A percentile compares a stretch with the other conserved stretches of the same genome.
Conservation (phyloP, 2,888 invertebrate species). For the Coleophora flavipennella region DNA sequence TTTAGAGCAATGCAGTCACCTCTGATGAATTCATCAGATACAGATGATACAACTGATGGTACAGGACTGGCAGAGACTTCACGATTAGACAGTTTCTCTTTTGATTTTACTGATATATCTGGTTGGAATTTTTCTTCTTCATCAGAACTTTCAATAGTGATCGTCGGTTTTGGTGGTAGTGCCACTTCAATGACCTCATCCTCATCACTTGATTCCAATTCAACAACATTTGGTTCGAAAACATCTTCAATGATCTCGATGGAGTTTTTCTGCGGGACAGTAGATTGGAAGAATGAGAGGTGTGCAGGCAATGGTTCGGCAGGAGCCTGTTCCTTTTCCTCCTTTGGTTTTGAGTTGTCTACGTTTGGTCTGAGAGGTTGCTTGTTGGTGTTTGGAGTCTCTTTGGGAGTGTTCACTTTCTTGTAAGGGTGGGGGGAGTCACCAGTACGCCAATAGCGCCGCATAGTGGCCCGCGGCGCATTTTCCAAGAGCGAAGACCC, state of each 20-base stretch:
- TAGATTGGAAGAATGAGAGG: conserved; percentile 43
- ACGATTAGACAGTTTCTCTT: conserved; percentile 23
- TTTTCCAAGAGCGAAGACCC: conserved; percentile 21
- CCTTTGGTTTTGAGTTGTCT: conserved; percentile 33
- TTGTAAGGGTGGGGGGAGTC: conserved; percentile 19
- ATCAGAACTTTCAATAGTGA: conserved; percentile 65
- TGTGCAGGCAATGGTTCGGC: conserved; percentile 25
- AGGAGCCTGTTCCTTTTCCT: conserved; percentile 28
- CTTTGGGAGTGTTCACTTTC: conserved; percentile 21
- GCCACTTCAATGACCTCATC: conserved; percentile 64
- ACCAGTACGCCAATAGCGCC: conserved; percentile 54
- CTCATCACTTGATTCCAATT: conserved; percentile 56
- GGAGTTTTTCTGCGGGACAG: conserved; percentile 38
- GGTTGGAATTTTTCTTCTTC: conserved; percentile 36
- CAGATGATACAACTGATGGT: conserved; percentile 61
- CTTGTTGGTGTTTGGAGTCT: conserved; percentile 15
- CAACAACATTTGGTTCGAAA: conserved; percentile 26
- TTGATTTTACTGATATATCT: conserved; percentile 20
- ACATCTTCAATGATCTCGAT: conserved; percentile 52
- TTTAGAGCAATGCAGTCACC: conserved; percentile 64
- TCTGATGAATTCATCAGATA: conserved; percentile 65
- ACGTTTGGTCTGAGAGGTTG: conserved; percentile 5
- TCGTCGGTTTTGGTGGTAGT: conserved; percentile 60
- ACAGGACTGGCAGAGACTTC: conserved; percentile 56
- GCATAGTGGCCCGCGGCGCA: conserved; percentile 40